Evolutionary conservation across 2,888 invertebrate genomes (phyloP).

Genomic region (Chirona hameri): DNA sequence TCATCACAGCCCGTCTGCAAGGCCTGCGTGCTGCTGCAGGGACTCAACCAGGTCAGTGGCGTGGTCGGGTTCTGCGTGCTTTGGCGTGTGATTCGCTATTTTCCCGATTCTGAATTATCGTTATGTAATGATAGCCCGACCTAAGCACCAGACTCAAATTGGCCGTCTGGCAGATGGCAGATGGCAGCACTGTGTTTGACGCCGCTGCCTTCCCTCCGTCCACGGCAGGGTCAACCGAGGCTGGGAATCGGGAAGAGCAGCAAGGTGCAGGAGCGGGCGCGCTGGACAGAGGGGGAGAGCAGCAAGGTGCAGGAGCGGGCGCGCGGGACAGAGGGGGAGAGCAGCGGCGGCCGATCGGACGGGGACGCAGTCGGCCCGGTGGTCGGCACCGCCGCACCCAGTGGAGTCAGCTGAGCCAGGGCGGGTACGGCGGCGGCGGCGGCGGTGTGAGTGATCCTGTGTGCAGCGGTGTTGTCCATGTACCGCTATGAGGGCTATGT

Average conservation of each 20-base stretch:
- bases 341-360: no score
- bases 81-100: no score
- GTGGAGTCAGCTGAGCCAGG: background rate
- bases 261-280: conserved; percentile 45
- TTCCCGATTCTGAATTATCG: no score
- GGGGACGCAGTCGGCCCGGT: no score
- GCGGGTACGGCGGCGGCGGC: no score
- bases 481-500: no score
- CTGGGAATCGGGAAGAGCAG: conserved; percentile 80
- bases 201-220: background rate
- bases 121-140: no score
- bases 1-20: conserved; percentile 93
- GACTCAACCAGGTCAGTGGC: conserved; percentile 67
- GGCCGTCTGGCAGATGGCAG: no score
- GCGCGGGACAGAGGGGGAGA: background rate
- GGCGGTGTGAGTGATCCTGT: no score
- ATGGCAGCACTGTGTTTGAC: background rate
- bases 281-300: background rate
- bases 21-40: conserved; percentile 92
- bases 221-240: conserved; percentile 67
- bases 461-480: no score
- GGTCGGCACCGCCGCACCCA: no score
- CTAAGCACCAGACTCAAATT: no score
- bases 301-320: conserved; percentile 45
- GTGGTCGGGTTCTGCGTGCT: background rate